phyloP scores from a whole-genome alignment of 2,888 invertebrate genomes.

The Brachynemurus nebulosus region DNA sequence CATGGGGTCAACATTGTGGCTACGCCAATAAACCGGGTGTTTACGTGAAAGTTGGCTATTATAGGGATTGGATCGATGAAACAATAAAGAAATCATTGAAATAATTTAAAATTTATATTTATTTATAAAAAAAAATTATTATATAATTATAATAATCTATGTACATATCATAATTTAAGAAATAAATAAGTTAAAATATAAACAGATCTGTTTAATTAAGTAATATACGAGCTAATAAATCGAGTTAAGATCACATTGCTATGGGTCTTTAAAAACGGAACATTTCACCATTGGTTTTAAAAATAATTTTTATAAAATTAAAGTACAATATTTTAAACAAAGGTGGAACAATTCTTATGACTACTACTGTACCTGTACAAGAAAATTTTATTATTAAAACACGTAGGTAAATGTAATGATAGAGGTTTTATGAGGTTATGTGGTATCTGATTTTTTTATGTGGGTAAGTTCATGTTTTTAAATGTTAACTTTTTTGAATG shows the following conservation, averaged over 20 bases:
- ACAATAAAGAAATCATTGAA: slow-evolving; percentile 29
- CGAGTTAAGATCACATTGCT: not conserved
- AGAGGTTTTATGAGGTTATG: too few species aligned
- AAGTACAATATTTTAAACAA: too few species aligned
- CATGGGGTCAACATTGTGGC: slow-evolving; percentile 68
- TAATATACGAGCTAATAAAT: not conserved
- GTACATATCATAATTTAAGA: not conserved
- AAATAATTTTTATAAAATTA: too few species aligned
- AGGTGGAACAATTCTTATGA: too few species aligned
- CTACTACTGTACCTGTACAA: too few species aligned
- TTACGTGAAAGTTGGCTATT: slow-evolving; percentile 50
- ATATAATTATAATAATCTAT: not conserved
- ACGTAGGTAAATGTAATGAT: too few species aligned
- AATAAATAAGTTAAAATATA: slow-evolving; percentile 2
- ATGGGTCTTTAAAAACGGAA: not conserved
- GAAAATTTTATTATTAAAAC: too few species aligned
- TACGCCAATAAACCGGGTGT: slow-evolving; percentile 60
- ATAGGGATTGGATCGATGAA: slow-evolving; percentile 50
- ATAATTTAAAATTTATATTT: slow-evolving; percentile 6
- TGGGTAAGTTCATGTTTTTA: too few species aligned
- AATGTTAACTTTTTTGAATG: too few species aligned
- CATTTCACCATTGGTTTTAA: too few species aligned
- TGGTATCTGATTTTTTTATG: too few species aligned
- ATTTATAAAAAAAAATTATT: too few species aligned
- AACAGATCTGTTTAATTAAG: not conserved